phyloP scores from a whole-genome alignment of 2,113 vertebrate species.

The Macquaria ambigua region DNA sequence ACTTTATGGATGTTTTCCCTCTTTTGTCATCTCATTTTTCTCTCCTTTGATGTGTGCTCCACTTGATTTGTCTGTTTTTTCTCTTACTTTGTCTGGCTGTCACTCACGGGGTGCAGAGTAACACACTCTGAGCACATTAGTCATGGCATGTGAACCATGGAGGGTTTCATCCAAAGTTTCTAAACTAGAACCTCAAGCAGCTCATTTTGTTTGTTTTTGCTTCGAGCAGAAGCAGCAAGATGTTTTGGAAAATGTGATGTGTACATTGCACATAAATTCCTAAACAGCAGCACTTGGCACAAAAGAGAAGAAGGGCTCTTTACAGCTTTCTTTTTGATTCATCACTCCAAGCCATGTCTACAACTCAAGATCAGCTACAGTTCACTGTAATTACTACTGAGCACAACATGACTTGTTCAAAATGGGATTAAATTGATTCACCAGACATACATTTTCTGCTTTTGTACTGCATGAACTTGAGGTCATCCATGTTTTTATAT shows the following conservation, averaged over 20 bases:
- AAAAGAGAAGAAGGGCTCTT: slow-evolving; percentile 23
- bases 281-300: slow-evolving; percentile 55
- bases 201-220: slow-evolving; percentile 60
- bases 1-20: slow-evolving; percentile 90
- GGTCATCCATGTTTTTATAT: not conserved
- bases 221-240: slow-evolving; percentile 40
- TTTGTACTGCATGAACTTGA: not conserved
- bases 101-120: slow-evolving; percentile 61
- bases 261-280: slow-evolving; percentile 67
- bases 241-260: slow-evolving; percentile 52
- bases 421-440: not conserved
- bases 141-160: slow-evolving; percentile 58
- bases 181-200: slow-evolving; percentile 59
- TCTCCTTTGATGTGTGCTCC: slow-evolving; percentile 67
- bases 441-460: not conserved
- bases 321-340: slow-evolving; percentile 34
- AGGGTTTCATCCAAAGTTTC: slow-evolving; percentile 68
- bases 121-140: slow-evolving; percentile 59
- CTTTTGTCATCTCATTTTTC: slow-evolving; percentile 78
- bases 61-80: slow-evolving; percentile 71
- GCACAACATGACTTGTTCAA: not conserved
- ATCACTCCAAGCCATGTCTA: slow-evolving; percentile 27
- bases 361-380: slow-evolving; percentile 9
- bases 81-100: slow-evolving; percentile 66
- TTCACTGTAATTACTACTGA: slow-evolving; percentile 25